phyloP scores from a whole-genome alignment of 2,888 invertebrate species.

The Lasioglossum malachurum region DNA sequence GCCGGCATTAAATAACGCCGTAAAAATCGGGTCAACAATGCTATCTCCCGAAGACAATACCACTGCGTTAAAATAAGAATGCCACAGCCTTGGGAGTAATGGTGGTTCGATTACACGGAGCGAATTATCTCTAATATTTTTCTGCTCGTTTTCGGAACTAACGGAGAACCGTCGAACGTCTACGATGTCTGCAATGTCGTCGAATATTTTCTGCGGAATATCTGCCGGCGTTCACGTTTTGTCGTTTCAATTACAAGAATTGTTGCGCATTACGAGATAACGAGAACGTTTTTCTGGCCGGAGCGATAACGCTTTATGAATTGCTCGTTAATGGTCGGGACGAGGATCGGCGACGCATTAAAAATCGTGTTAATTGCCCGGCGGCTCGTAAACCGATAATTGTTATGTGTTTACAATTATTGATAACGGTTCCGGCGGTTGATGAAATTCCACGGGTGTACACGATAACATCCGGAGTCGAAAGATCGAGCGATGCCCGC shows the following conservation, averaged over 20 bases:
- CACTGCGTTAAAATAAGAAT: not conserved
- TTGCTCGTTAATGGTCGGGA: constrained; percentile 43
- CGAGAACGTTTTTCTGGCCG: not conserved
- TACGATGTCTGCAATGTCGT: not conserved
- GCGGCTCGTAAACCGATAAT: constrained; percentile 60
- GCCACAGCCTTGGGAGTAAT: not conserved
- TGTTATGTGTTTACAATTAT: constrained; percentile 64
- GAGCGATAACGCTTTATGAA: constrained; percentile 53
- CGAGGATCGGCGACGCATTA: constrained; percentile 26
- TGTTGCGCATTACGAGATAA: constrained; percentile 41
- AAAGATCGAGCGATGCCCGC: constrained; percentile 60
- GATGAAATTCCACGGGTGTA: constrained; percentile 44
- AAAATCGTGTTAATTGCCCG: constrained; percentile 63
- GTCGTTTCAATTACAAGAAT: constrained; percentile 12
- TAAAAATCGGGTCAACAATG: constrained; percentile 6
- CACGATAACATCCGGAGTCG: constrained; percentile 61
- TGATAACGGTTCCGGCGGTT: constrained; percentile 24
- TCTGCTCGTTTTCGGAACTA: not conserved
- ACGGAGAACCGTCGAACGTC: not conserved
- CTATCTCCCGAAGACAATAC: not conserved
- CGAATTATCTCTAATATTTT: not conserved
- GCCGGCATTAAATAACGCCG: not conserved
- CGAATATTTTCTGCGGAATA: not conserved
- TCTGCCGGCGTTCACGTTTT: not conserved
- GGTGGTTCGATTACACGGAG: not conserved